Percentiles rank a stretch among this genome's conserved stretches.
phyloP scores from a whole-genome alignment of 2,888 invertebrate genomes.

The Tetranychus piercei region DNA sequence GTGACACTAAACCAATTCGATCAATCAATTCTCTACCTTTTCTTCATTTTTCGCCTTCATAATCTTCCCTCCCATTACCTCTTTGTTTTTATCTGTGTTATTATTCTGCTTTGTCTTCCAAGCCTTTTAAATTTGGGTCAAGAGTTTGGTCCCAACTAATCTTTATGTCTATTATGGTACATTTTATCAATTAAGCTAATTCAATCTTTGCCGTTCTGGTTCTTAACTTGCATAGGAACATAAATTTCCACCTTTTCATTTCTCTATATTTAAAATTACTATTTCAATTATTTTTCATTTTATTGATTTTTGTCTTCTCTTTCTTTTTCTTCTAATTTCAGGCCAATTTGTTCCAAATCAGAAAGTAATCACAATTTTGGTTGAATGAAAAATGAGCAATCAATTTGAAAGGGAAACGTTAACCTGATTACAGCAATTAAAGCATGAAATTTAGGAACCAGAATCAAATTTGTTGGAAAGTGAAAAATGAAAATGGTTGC shows the following conservation, averaged over 20 bases:
- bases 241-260: no score
- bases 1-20: neutral
- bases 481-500: slow-evolving; percentile 4
- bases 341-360: no score
- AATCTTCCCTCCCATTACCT: neutral
- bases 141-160: neutral
- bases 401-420: no score
- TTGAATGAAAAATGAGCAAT: no score
- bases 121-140: neutral
- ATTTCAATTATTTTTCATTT: no score
- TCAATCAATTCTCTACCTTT: neutral
- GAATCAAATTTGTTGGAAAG: slow-evolving; percentile 26
- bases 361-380: no score
- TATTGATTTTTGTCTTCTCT: no score
- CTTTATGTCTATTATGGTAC: neutral
- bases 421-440: neutral
- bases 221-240: no score
- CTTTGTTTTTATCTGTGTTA: neutral
- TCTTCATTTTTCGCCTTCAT: neutral
- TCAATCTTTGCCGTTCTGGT: no score
- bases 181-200: no score
- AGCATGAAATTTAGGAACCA: neutral
- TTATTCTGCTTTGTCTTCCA: neutral
- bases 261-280: no score
- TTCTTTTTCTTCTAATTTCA: no score